A percentile compares a stretch with the other conserved stretches of the same genome.
Conservation (phyloP, 2,797 vertebrate genomes). For the Tokudaia tokunoshimensis region DNA sequence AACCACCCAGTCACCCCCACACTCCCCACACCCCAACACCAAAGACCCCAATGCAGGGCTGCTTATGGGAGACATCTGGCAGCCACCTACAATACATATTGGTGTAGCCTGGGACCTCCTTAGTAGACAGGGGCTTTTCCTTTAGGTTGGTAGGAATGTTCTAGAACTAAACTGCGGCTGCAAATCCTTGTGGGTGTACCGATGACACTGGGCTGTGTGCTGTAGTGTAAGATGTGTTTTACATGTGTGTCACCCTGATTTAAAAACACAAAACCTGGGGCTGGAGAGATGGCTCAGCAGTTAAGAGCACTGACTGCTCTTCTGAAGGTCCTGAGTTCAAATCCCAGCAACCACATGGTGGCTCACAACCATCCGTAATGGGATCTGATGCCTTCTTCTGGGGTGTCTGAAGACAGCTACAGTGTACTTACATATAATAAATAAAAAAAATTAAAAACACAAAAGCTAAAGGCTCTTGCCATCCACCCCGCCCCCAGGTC, state of each 20-base stretch:
- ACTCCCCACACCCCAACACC: neutral
- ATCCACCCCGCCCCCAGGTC: constrained; percentile 77
- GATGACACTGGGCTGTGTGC: rapidly evolving
- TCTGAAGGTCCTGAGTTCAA: too few species aligned
- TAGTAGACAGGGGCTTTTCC: neutral
- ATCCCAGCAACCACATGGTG: too few species aligned
- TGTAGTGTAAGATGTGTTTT: rapidly evolving
- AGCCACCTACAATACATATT: too few species aligned
- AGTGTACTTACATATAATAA: too few species aligned
- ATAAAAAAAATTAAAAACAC: too few species aligned
- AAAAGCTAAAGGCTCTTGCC: neutral
- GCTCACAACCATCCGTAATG: too few species aligned
- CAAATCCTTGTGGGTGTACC: rapidly evolving
- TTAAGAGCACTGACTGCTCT: too few species aligned
- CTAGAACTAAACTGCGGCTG: neutral
- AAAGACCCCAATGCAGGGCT: neutral
- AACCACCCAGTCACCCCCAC: neutral
- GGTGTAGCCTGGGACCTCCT: neutral
- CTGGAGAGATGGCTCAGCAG: too few species aligned
- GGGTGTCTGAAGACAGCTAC: too few species aligned
- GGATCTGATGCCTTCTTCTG: too few species aligned
- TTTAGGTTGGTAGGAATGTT: neutral
- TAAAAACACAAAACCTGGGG: too few species aligned
- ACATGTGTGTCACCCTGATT: rapidly evolving
- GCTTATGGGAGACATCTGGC: too few species aligned